phyloP scores from a whole-genome alignment of 2,113 vertebrate species.

The Rhegmatorhina hoffmannsi region DNA sequence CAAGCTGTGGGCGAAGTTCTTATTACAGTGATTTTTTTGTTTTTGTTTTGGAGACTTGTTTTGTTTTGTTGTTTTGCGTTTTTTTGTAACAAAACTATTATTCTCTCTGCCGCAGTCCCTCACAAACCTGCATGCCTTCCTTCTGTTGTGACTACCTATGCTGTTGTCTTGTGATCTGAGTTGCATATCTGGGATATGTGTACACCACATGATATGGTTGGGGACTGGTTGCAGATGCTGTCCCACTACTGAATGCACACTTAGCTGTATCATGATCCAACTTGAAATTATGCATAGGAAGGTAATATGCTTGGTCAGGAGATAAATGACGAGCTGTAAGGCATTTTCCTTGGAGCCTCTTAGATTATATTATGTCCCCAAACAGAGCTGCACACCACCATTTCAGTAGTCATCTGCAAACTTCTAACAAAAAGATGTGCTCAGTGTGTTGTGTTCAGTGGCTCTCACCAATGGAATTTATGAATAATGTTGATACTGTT shows the following conservation, averaged over 20 bases:
- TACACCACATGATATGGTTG: not conserved
- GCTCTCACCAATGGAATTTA: not conserved
- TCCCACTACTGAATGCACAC: not conserved
- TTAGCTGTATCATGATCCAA: rapidly evolving
- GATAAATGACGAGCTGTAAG: not conserved
- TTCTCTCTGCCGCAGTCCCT: not conserved
- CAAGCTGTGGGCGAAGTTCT: not conserved
- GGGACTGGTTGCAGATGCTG: not conserved
- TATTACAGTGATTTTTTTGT: not conserved
- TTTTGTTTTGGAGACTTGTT: no score
- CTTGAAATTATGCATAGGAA: not conserved
- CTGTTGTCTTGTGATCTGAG: not conserved
- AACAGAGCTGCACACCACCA: not conserved
- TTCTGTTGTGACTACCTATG: not conserved
- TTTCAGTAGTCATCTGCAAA: not conserved
- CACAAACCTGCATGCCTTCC: rapidly evolving
- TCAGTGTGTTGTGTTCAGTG: not conserved
- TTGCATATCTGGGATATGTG: not conserved
- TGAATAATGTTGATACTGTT: not conserved
- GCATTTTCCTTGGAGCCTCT: not conserved
- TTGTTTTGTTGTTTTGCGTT: not conserved
- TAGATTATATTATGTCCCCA: not conserved
- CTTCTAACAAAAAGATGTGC: not conserved
- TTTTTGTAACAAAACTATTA: not conserved
- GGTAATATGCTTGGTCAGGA: not conserved